Base-by-base conservation (phyloP, 2,797 vertebrate genomes). In the Clarias platycephalus region DNA sequence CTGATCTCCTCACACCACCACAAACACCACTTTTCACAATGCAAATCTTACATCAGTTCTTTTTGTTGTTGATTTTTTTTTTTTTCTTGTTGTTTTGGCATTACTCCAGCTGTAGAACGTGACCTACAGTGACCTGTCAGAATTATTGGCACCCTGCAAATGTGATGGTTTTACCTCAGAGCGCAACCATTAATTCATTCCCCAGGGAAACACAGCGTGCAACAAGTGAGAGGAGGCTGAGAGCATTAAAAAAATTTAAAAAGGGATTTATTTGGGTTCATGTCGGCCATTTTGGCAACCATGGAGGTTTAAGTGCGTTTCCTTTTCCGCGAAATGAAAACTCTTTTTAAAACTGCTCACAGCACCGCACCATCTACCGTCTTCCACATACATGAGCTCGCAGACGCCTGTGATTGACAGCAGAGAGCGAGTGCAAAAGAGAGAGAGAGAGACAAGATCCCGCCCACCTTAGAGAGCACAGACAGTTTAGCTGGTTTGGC, bases 31-130 rank as follows among this genome's bases (percentile, higher is more conserved):
- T 58, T 76, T 76, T 31, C 67, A 70, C 55, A 31, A 83, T 71
- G 62, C 81, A 81, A 67, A 76, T 64, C 66, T 80, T 15, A 37
- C 57, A 20, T 15, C 71, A 74, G 76, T 26, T 77, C 57, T 82
- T 62, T 37, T n/a, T 60, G 3, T 16, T 34, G 12, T 37, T 1
- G 22, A 72, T 28, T 62, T 31, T 49, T 2, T 53, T 55, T 13
- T 77, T 71, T 1, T 34, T 53, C 37, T 67, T 62, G 20, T 57
- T 55, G 22, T 72, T 34, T 80, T 57, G n/a, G 34, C 72, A 67
- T 81, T 34, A 26, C 58, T 18, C 57, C 44, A 74, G 66, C 83
- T 76, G 80, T 80, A 74, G 53, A 84, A 84, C 34, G 60, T 67
- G 68, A 49, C 37, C 9, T 4, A 28, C 5, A 0, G 22, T n/a